Percentiles rank a stretch among this genome's conserved stretches.
Evolutionary conservation across 2,113 vertebrate genomes (phyloP).

Genomic region (Heterotilapia buettikoferi): DNA sequence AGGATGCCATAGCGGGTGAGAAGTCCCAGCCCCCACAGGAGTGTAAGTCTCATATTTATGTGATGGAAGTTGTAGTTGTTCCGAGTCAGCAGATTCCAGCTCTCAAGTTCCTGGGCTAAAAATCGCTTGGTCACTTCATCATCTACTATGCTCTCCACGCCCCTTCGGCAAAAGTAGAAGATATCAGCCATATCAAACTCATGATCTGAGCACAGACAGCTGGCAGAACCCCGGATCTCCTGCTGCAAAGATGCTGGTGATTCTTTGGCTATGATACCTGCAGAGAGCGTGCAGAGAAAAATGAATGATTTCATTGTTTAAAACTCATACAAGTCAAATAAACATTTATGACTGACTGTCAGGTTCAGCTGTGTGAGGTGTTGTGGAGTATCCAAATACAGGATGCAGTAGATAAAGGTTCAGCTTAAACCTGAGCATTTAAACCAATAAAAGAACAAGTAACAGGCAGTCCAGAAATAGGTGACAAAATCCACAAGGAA

Average conservation of each 20-base stretch:
- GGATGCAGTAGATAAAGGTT: neutral
- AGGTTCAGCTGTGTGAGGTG: neutral
- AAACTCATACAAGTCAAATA: neutral
- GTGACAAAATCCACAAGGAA: neutral
- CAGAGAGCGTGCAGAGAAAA: neutral
- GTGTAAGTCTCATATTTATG: conserved; percentile 81
- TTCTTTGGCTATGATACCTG: conserved; percentile 89
- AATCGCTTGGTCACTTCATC: conserved; percentile 94
- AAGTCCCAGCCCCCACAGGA: conserved; percentile 85
- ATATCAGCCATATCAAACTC: conserved; percentile 88
- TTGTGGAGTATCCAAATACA: neutral
- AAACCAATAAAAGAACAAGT: neutral
- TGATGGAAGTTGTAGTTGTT: conserved; percentile 90
- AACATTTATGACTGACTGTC: neutral
- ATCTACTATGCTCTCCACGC: conserved; percentile 90
- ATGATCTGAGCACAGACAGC: conserved; percentile 59
- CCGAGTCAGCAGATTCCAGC: conserved; percentile 90
- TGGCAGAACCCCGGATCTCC: conserved; percentile 33
- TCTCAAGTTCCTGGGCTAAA: conserved; percentile 86
- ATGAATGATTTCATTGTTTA: neutral
- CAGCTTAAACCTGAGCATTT: neutral
- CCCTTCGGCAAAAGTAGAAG: conserved; percentile 87
- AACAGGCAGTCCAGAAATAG: neutral
- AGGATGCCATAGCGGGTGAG: conserved; percentile 86
- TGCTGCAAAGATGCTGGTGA: conserved; percentile 79